phyloP scores from a whole-genome alignment of 2,113 vertebrate species.

The Vulpes ferrilata region DNA sequence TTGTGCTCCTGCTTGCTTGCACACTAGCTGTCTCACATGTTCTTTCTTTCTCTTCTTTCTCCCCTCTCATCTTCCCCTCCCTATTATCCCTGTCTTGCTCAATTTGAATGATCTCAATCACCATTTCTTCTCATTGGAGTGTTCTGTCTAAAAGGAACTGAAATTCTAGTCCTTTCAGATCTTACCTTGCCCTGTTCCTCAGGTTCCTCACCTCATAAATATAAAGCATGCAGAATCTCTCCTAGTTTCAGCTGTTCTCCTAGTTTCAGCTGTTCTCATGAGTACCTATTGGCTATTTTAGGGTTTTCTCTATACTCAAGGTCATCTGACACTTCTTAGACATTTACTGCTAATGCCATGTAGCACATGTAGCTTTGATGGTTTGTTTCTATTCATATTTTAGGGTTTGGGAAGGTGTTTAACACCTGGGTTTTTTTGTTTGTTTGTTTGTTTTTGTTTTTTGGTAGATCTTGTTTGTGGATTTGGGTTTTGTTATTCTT shows the following conservation, averaged over 20 bases:
- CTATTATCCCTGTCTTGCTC: not conserved
- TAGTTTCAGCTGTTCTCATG: not conserved
- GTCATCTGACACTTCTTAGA: not conserved
- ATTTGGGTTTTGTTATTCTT: constrained; percentile 13
- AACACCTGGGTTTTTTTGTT: not conserved
- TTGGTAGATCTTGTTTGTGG: not conserved
- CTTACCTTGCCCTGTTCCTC: not conserved
- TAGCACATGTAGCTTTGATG: not conserved
- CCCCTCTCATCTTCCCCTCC: not conserved
- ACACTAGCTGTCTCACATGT: not conserved
- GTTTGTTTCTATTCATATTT: not conserved
- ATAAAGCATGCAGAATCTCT: not conserved
- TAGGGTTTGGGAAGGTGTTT: not conserved
- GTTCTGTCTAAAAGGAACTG: constrained; percentile 32
- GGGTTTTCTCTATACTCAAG: not conserved
- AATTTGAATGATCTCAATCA: constrained; percentile 22
- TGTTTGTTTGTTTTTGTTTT: not conserved
- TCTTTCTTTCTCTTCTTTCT: not conserved
- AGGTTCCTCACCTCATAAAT: no score
- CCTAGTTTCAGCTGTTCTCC: not conserved
- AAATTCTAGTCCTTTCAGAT: not conserved
- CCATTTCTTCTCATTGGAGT: not conserved
- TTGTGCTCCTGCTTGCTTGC: not conserved
- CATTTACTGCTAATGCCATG: not conserved
- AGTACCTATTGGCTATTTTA: not conserved